Evolutionary conservation across 2,888 invertebrate species (phyloP), one percentile per base, ranked within the genome.

Genomic region (Drosophila fungiperda): DNA sequence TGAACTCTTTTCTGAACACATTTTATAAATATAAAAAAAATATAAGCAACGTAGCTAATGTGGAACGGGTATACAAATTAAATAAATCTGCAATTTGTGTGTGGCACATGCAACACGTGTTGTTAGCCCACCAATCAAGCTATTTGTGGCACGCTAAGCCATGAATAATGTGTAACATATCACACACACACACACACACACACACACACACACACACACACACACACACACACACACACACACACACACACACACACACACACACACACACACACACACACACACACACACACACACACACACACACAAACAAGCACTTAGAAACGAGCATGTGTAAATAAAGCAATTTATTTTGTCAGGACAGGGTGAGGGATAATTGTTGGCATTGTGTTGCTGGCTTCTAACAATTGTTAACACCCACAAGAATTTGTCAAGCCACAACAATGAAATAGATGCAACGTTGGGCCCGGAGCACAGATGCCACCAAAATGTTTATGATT

Each of bases 21-120:
- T 40, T 40, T 40, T n/a, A 5, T 40, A 11, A n/a, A n/a, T 40
- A 15, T 15, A 3, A 36, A n/a, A n/a, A n/a, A 45, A 4, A 45
- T 26, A 45, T 45, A 15, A 20, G 20, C 45, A 4, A 9, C 1
- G 0, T 6, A 23, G 23, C 2, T 17, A 0, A 53, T 32, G n/a
- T 8, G 33, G 49, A 52, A 1, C 15, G 20, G 29, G 12, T 32
- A 17, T 38, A 20, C 17, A 40, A 53, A 67, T 50, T 40, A 52
- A 59, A 68, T 60, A 68, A 68, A 68, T 68, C 69, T 69, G 52
- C 52, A 53, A 60, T 76, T 63, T 65, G 55, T 64, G 53, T 52
- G 67, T 78, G 63, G 50, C 40, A 68, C 64, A 80, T 63, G 80
- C 73, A 82, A 78, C 83, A 82, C 73, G 73, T 82, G 75, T 61